phyloP scores from a whole-genome alignment of 2,797 vertebrate genomes.

The Percopsis omiscomaycus region DNA sequence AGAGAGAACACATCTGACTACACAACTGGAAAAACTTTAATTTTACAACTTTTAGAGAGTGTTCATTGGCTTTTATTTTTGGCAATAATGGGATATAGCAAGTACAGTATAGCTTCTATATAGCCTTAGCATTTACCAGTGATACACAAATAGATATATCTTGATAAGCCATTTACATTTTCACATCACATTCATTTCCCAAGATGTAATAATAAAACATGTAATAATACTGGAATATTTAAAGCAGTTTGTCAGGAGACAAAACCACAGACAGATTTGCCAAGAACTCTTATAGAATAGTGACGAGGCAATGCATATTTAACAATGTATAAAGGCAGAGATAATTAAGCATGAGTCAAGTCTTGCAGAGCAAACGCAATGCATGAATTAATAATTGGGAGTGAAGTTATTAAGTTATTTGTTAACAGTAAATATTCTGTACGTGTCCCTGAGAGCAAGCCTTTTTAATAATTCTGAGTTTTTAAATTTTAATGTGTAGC shows the following conservation, averaged over 20 bases:
- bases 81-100: background rate
- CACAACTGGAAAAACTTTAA: too few relatives aligned
- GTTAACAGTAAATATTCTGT: conserved; percentile 82
- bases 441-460: conserved; percentile 73
- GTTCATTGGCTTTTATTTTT: background rate
- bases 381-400: conserved; percentile 76
- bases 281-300: conserved; percentile 50
- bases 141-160: conserved; percentile 8
- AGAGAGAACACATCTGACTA: too few relatives aligned
- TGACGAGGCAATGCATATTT: conserved; percentile 72
- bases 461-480: conserved; percentile 75
- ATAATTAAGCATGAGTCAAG: conserved; percentile 69
- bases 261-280: conserved; percentile 51
- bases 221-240: conserved; percentile 25
- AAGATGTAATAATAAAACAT: conserved; percentile 34
- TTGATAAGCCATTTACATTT: background rate
- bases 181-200: conserved; percentile 9
- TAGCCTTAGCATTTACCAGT: background rate
- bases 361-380: conserved; percentile 53
- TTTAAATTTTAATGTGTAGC: conserved; percentile 79
- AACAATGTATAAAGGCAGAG: conserved; percentile 66
- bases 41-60: too few relatives aligned
- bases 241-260: conserved; percentile 35
- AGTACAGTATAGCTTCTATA: background rate
- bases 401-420: conserved; percentile 80